Evolutionary conservation across 2,113 vertebrate genomes (phyloP).

Genomic region (Dinomys branickii): DNA sequence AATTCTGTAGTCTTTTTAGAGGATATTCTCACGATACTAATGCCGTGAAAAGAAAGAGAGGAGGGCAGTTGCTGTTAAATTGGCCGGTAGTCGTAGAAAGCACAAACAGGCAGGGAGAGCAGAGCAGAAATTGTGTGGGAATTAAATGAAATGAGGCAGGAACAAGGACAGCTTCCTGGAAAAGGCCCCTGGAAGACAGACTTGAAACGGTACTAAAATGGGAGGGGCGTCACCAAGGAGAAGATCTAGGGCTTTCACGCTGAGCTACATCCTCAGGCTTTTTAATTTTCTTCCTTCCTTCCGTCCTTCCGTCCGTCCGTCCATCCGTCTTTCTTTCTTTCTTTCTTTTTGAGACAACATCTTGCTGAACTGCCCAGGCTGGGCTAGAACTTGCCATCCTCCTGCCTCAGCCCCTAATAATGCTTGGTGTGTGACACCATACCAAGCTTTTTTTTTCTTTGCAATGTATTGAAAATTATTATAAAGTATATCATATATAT

Average conservation of each 20-base stretch:
- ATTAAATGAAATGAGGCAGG: not conserved
- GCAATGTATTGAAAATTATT: not conserved
- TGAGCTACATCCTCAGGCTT: not conserved
- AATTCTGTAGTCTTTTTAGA: not conserved
- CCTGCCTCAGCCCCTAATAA: not conserved
- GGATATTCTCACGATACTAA: not conserved
- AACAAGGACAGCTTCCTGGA: not conserved
- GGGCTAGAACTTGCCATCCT: not conserved
- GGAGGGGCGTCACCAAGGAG: not conserved
- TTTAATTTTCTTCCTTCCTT: not conserved
- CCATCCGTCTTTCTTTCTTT: not conserved
- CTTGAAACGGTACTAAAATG: not conserved
- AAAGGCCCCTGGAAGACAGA: not conserved
- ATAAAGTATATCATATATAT: not conserved
- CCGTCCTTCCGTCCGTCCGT: no score
- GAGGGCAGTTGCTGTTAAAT: not conserved
- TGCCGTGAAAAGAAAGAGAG: constrained; percentile 23
- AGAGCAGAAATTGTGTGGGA: not conserved
- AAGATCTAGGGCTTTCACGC: not conserved
- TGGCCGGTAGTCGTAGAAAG: not conserved
- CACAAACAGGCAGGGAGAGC: not conserved
- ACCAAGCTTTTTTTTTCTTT: not conserved
- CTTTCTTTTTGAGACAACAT: not conserved
- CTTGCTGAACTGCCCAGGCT: not conserved
- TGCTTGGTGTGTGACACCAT: not conserved